Base-by-base conservation (phyloP, 1,140 invertebrate genomes). In the Drosophila asahinai region DNA sequence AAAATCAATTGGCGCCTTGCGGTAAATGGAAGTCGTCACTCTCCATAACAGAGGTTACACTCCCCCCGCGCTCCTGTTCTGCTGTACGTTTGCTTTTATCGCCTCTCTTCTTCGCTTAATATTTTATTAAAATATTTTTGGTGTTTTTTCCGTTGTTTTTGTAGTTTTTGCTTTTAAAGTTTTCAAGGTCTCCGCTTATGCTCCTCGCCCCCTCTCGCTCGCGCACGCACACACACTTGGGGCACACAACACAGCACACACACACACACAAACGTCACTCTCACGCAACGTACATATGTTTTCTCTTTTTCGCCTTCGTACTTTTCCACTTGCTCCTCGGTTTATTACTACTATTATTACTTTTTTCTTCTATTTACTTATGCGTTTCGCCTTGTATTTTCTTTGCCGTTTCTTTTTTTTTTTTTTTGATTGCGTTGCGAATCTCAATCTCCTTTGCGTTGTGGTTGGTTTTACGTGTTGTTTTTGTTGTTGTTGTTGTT, bases 391-490 rank as follows among this genome's bases (percentile, higher is more conserved):
- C 74, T 72, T 74, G 71, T 83, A 45, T 40, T 55, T 27, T 67
- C 51, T 43, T 54, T 79, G 27, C 47, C 33, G 48, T 70, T 60
- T 77, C 42, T 77, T 61, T 71, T 64, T 48, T 60, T 62, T 83
- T 57, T 60, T 62, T 83, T 80, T 87, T 86, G 83, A 87, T 87
- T 87, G 83, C 83, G 83, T 87, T 87, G 83, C 83, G 83, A 83
- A 78, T 81, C 71, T 86, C 57, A 79, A 79, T 79, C 73, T 81
- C 66, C 80, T 77, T 78, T 72, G 51, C 60, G 75, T 70, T 77
- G 74, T 77, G 64, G 73, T 61, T 78, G 54, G 54, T 49, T 45
- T 42, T 76, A 22, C 61, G 59, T 71, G 25, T 42, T 72, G 66
- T 73, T 64, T 57, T 64, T 70, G 52, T 77, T 77, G 70, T 60